phyloP scores from a whole-genome alignment of 2,113 vertebrate genomes.

The Bothrops jararaca region DNA sequence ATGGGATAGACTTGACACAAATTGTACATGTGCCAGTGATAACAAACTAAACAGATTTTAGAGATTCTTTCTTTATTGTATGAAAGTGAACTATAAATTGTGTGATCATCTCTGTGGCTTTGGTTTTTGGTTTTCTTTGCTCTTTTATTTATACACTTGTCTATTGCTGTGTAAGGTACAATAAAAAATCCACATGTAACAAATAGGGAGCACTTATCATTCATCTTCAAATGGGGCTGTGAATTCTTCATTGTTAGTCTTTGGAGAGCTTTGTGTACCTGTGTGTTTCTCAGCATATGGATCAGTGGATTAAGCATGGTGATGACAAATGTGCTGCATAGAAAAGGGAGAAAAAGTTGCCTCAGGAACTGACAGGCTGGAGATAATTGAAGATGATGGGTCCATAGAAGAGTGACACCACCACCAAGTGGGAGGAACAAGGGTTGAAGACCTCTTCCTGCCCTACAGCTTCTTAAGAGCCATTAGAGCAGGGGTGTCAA shows the following conservation, averaged over 20 bases:
- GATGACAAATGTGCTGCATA: slow-evolving; percentile 8
- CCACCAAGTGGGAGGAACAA: slow-evolving; percentile 7
- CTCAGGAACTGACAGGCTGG: slow-evolving; percentile 5
- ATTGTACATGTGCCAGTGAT: too few relatives aligned
- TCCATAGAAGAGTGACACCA: slow-evolving; percentile 26
- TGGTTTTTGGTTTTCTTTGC: too few relatives aligned
- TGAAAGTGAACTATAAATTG: too few relatives aligned
- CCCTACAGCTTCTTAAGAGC: slow-evolving; percentile 1
- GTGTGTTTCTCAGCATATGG: slow-evolving; percentile 45
- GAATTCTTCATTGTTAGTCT: not conserved
- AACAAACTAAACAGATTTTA: too few relatives aligned
- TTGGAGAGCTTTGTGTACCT: not conserved
- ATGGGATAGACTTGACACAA: too few relatives aligned
- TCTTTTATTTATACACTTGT: too few relatives aligned
- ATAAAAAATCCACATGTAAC: too few relatives aligned
- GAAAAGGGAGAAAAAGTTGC: slow-evolving; percentile 35
- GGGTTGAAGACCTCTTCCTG: slow-evolving; percentile 17
- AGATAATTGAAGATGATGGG: slow-evolving; percentile 37
- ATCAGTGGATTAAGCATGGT: slow-evolving; percentile 36
- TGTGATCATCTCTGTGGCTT: too few relatives aligned
- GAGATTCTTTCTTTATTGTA: too few relatives aligned
- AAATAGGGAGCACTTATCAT: too few relatives aligned
- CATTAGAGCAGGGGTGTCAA: not conserved
- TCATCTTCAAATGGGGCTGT: too few relatives aligned
- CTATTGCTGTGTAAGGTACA: too few relatives aligned